A percentile compares a stretch with the other conserved stretches of the same genome.
Conservation (phyloP, 2,113 vertebrate genomes). For the Thalassarche chlororhynchos region DNA sequence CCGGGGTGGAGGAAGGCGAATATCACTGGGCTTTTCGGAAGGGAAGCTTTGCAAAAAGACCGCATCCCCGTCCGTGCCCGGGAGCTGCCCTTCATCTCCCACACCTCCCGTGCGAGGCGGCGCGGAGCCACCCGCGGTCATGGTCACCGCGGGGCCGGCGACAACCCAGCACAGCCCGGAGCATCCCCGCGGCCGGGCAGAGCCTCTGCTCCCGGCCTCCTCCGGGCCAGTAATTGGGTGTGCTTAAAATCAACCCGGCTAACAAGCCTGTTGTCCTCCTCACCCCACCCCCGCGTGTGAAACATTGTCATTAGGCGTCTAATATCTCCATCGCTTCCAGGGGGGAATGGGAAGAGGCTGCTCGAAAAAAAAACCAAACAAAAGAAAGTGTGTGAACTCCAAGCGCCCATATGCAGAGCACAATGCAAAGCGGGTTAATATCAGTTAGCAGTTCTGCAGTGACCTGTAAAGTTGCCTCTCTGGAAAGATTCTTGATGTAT, state of each 20-base stretch:
- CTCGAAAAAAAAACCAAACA: not conserved
- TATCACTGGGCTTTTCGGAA: not conserved
- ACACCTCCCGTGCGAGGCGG: not conserved
- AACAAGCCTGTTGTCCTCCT: slow-evolving; percentile 52
- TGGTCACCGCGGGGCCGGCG: not conserved
- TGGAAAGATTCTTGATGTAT: slow-evolving; percentile 60
- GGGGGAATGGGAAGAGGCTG: slow-evolving; percentile 41
- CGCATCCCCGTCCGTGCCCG: not conserved
- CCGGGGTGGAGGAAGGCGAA: not conserved
- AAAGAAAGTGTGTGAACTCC: slow-evolving; percentile 27
- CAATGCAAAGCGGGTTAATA: not conserved
- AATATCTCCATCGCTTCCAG: slow-evolving; percentile 55
- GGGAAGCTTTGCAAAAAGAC: not conserved
- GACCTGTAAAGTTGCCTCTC: slow-evolving; percentile 47
- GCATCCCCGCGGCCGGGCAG: not conserved
- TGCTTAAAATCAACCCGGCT: slow-evolving; percentile 32
- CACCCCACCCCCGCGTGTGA: slow-evolving; percentile 63
- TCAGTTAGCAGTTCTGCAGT: slow-evolving; percentile 39
- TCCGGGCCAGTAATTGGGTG: slow-evolving; percentile 1
- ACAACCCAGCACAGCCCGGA: not conserved
- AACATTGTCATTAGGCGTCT: slow-evolving; percentile 65
- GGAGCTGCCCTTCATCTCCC: not conserved
- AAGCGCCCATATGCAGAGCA: not conserved
- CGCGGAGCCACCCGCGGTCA: not conserved
- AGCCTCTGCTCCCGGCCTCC: slow-evolving; percentile 28